Conservation (phyloP, 2,113 vertebrate genomes). For the Lophochroa leadbeateri region DNA sequence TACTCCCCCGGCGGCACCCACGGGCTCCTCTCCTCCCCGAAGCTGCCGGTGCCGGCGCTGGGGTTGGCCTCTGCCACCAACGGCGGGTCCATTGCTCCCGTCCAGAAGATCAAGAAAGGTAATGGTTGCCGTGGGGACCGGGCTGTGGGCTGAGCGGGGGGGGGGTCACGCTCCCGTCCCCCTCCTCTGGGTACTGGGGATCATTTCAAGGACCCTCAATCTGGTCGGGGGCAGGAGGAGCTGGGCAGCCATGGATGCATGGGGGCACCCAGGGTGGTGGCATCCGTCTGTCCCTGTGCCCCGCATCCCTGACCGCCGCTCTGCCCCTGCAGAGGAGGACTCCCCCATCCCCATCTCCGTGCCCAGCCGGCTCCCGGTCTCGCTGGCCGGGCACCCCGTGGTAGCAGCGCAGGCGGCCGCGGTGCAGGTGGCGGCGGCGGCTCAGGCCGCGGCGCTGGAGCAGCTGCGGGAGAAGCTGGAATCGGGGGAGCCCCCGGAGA, state of each 20-base stretch:
- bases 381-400: slow-evolving; percentile 82
- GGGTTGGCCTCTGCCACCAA: slow-evolving; percentile 84
- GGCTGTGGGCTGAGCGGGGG: background rate
- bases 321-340: slow-evolving; percentile 82
- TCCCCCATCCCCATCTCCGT: slow-evolving; percentile 75
- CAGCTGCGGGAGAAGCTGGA: slow-evolving; percentile 96
- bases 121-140: fast-evolving
- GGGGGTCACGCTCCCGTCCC: fast-evolving
- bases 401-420: slow-evolving; percentile 85
- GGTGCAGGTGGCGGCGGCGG: slow-evolving; percentile 78
- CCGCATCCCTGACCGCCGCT: background rate
- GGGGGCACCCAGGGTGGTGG: background rate
- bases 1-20: slow-evolving; percentile 91
- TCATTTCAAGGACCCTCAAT: fast-evolving
- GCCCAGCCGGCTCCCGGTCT: slow-evolving; percentile 79
- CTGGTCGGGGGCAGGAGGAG: background rate
- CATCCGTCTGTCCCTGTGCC: fast-evolving
- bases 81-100: slow-evolving; percentile 77
- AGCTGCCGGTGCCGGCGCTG: slow-evolving; percentile 80
- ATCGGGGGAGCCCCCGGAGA: slow-evolving; percentile 91
- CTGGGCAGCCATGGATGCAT: fast-evolving
- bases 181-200: background rate
- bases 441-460: slow-evolving; percentile 90
- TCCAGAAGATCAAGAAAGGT: slow-evolving; percentile 97
- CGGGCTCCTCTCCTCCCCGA: slow-evolving; percentile 88